These are phyloP conservation scores for Papilio xuthus DNA, from an alignment of 1,140 invertebrate species.

Conservation along the genomic window DNA sequence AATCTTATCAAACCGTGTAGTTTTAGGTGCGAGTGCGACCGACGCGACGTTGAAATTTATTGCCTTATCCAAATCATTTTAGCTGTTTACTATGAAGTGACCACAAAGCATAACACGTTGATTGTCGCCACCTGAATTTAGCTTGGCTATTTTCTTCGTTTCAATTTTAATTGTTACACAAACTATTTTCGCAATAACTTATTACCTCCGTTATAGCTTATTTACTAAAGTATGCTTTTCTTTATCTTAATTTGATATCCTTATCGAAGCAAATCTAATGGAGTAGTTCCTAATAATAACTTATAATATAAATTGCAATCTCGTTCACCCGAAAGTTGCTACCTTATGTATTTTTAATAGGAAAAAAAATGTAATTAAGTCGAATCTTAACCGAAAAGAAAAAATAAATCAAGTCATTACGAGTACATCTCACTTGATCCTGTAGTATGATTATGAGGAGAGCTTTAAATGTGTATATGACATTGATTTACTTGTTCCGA, in stretches of 20 bases:
- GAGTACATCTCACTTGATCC: constrained; percentile 1
- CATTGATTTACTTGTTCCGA: constrained; percentile 36
- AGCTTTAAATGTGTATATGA: constrained; percentile 19
- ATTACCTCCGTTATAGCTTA: too few relatives aligned
- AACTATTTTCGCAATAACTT: too few relatives aligned
- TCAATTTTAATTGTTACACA: too few relatives aligned
- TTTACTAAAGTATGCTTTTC: too few relatives aligned
- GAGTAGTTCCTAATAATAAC: too few relatives aligned
- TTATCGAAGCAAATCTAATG: too few relatives aligned
- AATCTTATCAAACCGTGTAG: constrained; percentile 23
- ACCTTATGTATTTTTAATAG: too few relatives aligned
- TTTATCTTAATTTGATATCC: too few relatives aligned
- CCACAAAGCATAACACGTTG: neutral
- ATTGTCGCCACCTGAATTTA: neutral
- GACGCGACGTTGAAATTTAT: constrained; percentile 17
- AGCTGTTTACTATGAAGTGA: constrained; percentile 18
- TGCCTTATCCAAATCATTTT: constrained; percentile 28
- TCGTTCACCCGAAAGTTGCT: neutral
- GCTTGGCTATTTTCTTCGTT: neutral
- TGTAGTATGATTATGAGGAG: constrained; percentile 4
- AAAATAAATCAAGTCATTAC: neutral
- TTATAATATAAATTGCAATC: neutral
- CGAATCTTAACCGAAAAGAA: neutral
- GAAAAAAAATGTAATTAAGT: neutral
- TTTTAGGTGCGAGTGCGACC: constrained; percentile 25